Evolutionary conservation across 2,888 invertebrate genomes (phyloP), one percentile per base, ranked within the genome.

Genomic region (Heteropelma amictum): DNA sequence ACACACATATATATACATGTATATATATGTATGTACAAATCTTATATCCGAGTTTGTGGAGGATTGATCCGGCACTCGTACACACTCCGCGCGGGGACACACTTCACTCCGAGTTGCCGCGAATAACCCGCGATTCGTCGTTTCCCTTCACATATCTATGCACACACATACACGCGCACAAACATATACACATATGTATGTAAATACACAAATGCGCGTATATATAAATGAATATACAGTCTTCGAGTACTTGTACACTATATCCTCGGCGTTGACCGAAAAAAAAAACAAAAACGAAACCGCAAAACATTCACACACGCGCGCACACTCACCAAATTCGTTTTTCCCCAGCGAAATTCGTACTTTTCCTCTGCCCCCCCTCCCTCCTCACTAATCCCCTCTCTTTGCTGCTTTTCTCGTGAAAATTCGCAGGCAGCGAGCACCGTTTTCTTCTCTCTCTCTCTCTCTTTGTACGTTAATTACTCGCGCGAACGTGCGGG

Each of bases 11-110:
- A 19, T 53, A 35, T 33, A 42, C 21, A 45, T 10, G 14, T n/a
- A 23, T 12, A 35, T 28, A 38, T 21, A 65, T 40, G 53, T 14
- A 40, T 19, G 47, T 10, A 33, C 33, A 45, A 23, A 53, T 33
- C 38, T 53, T 70, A 70, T 61, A 67, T 71, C 71, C 75, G 56
- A 75, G 75, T 75, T 71, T 54, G 70, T 71, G 51, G 40, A 75
- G 56, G 75, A 35, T 75, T 71, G 70, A 67, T 67, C 60, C 71
- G 61, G 71, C 70, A 67, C 75, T 75, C 56, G 68, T 73, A 61
- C 72, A n/a, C n/a, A 67, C 73, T 69, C 38, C 47, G 61, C 61
- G 65, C 33, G n/a, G n/a, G n/a, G n/a, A n/a, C n/a, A 51, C 70
- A 75, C 75, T 71, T 75, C 51, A 71, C 75, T 67, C 56, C 67